Conservation (phyloP, 1,140 invertebrate genomes). For the Belonocnema kinseyi region DNA sequence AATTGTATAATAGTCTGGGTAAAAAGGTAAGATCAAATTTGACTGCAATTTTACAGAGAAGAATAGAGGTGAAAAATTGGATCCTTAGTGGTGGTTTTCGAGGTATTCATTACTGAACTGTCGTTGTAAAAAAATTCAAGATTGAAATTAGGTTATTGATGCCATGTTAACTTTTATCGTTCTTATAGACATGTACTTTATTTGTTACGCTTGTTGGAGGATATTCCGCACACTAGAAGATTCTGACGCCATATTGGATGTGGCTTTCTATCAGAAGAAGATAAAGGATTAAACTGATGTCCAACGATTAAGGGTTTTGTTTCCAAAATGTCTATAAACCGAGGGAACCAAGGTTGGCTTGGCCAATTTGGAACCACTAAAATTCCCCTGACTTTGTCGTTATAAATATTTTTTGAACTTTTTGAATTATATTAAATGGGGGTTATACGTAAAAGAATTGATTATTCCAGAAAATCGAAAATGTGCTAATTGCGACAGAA, state of each 20-base stretch:
- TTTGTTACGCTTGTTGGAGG: not conserved
- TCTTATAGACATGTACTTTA: not conserved
- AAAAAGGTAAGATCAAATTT: too few species aligned
- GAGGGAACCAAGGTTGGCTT: conserved; percentile 42
- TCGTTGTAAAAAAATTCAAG: too few species aligned
- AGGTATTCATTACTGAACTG: too few species aligned
- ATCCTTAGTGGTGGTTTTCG: too few species aligned
- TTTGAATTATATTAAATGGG: conserved; percentile 44
- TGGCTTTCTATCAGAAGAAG: conserved; percentile 44
- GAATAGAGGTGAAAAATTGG: too few species aligned
- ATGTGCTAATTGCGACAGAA: too few species aligned
- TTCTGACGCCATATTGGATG: conserved; percentile 33
- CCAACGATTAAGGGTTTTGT: too few species aligned
- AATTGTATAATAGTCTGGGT: not conserved
- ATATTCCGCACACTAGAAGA: not conserved
- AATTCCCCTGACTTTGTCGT: too few species aligned
- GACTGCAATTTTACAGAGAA: too few species aligned
- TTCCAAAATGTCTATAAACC: too few species aligned
- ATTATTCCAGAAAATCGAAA: too few species aligned
- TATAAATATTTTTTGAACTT: not conserved
- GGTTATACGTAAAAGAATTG: not conserved
- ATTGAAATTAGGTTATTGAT: not conserved
- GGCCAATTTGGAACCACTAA: conserved; percentile 35
- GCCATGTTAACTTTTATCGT: not conserved
- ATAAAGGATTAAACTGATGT: conserved; percentile 41